Evolutionary conservation across 2,888 invertebrate genomes (phyloP).

Genomic region (Sminthurinus aureus): DNA sequence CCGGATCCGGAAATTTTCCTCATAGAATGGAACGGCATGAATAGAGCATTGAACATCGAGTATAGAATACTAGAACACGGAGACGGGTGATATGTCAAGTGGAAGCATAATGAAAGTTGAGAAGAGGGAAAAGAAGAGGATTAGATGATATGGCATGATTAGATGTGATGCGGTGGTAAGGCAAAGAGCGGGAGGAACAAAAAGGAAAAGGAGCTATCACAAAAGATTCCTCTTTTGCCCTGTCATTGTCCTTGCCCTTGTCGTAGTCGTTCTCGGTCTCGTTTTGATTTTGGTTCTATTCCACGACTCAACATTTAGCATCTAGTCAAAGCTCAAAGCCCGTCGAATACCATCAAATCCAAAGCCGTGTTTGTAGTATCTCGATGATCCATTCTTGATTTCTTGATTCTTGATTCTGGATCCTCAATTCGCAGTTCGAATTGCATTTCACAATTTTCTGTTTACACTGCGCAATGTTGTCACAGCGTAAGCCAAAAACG

Average conservation of each 20-base stretch:
- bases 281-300: background rate
- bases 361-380: background rate
- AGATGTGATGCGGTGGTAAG: background rate
- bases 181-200: no score
- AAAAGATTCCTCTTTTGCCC: background rate
- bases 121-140: background rate
- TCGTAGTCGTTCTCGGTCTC: background rate
- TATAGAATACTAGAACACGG: background rate
- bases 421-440: no score
- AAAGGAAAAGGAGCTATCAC: background rate
- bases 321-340: background rate
- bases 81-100: conserved; percentile 26
- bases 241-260: background rate
- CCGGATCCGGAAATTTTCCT: background rate
- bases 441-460: no score
- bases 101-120: conserved; percentile 22
- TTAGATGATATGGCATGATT: background rate
- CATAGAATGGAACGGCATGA: no score
- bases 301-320: background rate
- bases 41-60: no score
- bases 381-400: no score
- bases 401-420: no score
- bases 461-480: no score
- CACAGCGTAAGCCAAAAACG: no score
- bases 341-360: background rate